Base-by-base conservation (phyloP, 2,797 vertebrate species). In the Sebastes cheni region DNA sequence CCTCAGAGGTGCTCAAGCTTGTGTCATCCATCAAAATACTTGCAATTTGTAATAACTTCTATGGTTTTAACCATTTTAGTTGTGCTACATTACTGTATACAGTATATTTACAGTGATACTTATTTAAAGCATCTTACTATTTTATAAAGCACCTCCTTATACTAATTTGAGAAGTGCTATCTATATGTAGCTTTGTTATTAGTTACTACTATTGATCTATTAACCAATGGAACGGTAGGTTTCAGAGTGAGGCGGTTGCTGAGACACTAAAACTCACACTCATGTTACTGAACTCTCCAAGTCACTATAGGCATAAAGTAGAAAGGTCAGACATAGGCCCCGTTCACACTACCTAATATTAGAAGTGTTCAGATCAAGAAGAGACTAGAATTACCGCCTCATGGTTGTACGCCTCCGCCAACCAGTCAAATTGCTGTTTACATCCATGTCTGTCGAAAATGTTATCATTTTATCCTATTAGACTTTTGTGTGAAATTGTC, bases 11-110 rank as follows among this genome's bases (percentile, higher is more conserved):
- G 73, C 60, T 62, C 2, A 54, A 11, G 5, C 39, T 66, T 5
- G 13, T 34, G 59, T 77, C 72, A 90, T 14, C 12, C 23, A 58
- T 27, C 59, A 61, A n/a, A n/a, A 32, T 25, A 42, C 32, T 9
- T 29, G 20, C 6, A 20, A 36, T 27, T 10, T 0, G 30, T 20
- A 39, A 55, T 3, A 27, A 73, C 60, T 27, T 62, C 22, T 42
- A 42, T 60, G 29, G 3, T 70, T 70, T 55, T 34, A 27, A 2
- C 5, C 29, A 55, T 42, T 58, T 71, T 22, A 50, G 8, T 46
- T 71, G 58, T 46, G 29, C 2, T 29, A 10, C 23, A 36, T 52
- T 18, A 50, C 46, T 50, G 56, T 14, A 23, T 9, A 46, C 16
- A 46, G 42, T 46, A 46, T 46, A 46, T 46, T 34, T 46, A 34